Base-by-base conservation (phyloP, 2,113 vertebrate genomes). In the Melanerpes aurifrons region DNA sequence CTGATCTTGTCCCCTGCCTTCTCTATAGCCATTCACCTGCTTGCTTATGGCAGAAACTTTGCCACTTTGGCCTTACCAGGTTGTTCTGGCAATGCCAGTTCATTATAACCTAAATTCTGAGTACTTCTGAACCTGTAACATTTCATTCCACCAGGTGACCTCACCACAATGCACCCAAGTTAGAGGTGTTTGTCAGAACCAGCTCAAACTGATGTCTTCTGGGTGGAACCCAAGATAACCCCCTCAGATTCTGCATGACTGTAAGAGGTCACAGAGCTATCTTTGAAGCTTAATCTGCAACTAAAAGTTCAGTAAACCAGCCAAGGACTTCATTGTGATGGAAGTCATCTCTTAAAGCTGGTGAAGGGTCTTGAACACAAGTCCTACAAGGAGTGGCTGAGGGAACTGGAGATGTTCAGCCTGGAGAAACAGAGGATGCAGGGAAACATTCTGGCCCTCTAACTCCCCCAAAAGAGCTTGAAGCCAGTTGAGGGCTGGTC, bases 281-380 rank as follows among this genome's bases (percentile, higher is more conserved):
- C 73, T 67, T 88, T 59, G 76, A 92, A 95, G 82, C 45, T 76
- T 89, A 54, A 63, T 89, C 89, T 78, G 81, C 61, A 93, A 76
- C 40, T 50, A 70, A 70, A 66, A 84, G 91, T 86, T 4, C 45
- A 89, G 61, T 87, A 81, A 82, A 73, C 77, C 82, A 94, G 22
- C 66, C 89, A 92, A 80, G 64, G 78, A 92, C 86, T 87, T 71
- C 92, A 94, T 91, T 45, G 43, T 45, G 43, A 45, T 45, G 43
- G 43, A 45, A 45, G 43, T 45, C 43, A 45, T 45, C 43, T 45
- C 43, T 45, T 45, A 6, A 45, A 45, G 43, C 43, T 45, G 15
- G 43, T 15, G 43, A 45, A 45, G 43, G 15, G 43, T 15, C 43
- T 45, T 15, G 43, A 15, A 45, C 43, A 45, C 43, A 45, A 45